Evolutionary conservation across 2,888 invertebrate genomes (phyloP), one percentile per base, ranked within the genome.

Genomic region (Orchesella flavescens): DNA sequence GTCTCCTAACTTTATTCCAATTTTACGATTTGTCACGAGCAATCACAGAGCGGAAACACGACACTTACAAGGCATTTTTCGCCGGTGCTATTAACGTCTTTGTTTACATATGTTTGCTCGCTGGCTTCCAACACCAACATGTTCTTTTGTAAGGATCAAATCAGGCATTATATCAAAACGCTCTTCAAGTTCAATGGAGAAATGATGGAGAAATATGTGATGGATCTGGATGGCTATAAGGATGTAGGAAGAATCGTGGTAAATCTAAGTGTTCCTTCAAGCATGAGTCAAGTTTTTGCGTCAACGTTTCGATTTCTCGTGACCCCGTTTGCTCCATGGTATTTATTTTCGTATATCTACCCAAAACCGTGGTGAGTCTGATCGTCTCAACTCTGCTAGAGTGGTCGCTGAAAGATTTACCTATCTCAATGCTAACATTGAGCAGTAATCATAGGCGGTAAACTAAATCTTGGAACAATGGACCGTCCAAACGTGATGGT

Each of bases 291-390:
- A 53, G 63, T 75, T 1, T 69, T 75, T 59, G 24, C 61, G 4
- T 79, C 65, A 7, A 66, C 46, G 0, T 7, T 17, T 15, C 43
- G 74, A 1, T 84, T 84, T 23, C 15, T 79, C 0, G 13, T 53
- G 7, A 66, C 69, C 61, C 84, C 84, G 1, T 79, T 49, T 24
- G 75, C 59, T 24, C 84, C 79, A 0, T 84, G 84, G 84, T 84
- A 84, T 57, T 17, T 80, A 5, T 84, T 79, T 43, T 73, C 73
- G 7, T 79, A 65, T 53, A 68, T 84, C 19, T 79, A 79, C 46
- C 46, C 61, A 0, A 61, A 84, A 1, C 81, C 81, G 0, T 81
- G 81, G n/a, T n/a, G n/a, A n/a, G n/a, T n/a, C n/a, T n/a, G n/a
- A n/a, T n/a, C n/a, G n/a, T n/a, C n/a, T n/a, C n/a, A n/a, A n/a